Percentiles rank a stretch among this genome's conserved stretches.
Conservation (phyloP, 1,140 invertebrate species). For the Saccostrea glomerata region DNA sequence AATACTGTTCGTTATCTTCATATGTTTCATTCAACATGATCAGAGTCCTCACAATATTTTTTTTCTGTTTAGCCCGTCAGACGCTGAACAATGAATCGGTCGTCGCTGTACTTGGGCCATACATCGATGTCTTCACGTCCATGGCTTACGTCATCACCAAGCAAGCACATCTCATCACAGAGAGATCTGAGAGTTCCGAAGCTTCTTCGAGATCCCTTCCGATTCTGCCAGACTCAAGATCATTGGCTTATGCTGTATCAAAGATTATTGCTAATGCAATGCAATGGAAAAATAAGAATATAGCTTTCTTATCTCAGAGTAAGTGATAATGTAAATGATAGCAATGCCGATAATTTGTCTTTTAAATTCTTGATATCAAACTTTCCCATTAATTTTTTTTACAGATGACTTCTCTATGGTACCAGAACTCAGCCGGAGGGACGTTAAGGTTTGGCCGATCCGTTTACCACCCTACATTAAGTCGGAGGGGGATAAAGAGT, state of each 20-base stretch:
- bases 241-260: constrained; percentile 67
- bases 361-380: no score
- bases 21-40: no score
- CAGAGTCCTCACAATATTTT: neutral
- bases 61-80: constrained; percentile 62
- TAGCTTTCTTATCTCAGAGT: constrained; percentile 75
- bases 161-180: constrained; percentile 72
- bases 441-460: constrained; percentile 70
- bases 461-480: constrained; percentile 65
- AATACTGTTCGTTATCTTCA: no score
- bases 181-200: constrained; percentile 61
- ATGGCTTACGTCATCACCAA: constrained; percentile 72
- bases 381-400: neutral
- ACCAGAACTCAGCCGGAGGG: constrained; percentile 60
- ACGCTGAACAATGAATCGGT: constrained; percentile 62
- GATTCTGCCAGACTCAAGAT: constrained; percentile 64
- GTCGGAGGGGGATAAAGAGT: constrained; percentile 58
- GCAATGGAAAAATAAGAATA: constrained; percentile 64
- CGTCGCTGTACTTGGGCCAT: constrained; percentile 71
- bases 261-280: constrained; percentile 61
- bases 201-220: constrained; percentile 64
- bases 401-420: constrained; percentile 74
- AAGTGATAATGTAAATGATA: neutral
- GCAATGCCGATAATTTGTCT: neutral
- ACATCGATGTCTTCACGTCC: constrained; percentile 74